A percentile compares a stretch with the other conserved stretches of the same genome.
Evolutionary conservation across 1,140 invertebrate genomes (phyloP).

Genomic region (Drosophila baimaii): DNA sequence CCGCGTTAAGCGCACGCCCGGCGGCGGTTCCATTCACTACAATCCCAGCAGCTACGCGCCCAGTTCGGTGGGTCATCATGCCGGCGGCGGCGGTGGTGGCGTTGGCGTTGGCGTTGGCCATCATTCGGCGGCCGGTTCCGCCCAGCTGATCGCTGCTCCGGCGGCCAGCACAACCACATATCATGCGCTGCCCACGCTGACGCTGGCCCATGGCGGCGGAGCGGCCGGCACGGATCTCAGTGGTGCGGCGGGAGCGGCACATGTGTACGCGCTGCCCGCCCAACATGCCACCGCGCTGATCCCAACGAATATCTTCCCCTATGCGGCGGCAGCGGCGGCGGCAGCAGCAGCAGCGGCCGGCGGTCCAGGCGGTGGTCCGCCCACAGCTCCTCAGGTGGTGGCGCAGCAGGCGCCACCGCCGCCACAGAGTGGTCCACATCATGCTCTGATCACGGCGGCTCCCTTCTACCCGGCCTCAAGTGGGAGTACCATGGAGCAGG

Average conservation of each 20-base stretch:
- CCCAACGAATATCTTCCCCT: slow-evolving; percentile 81
- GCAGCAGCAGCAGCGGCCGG: slow-evolving; percentile 43
- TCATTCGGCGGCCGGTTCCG: slow-evolving; percentile 61
- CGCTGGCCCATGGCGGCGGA: slow-evolving; percentile 72
- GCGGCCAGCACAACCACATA: slow-evolving; percentile 75
- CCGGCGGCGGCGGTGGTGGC: slow-evolving; percentile 11
- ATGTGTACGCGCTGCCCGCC: slow-evolving; percentile 78
- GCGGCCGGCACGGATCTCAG: slow-evolving; percentile 71
- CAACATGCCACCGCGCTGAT: slow-evolving; percentile 79
- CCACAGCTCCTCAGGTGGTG: slow-evolving; percentile 45
- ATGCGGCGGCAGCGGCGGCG: slow-evolving; percentile 60
- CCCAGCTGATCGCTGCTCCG: slow-evolving; percentile 57
- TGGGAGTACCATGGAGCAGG: slow-evolving; percentile 43
- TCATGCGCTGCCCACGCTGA: slow-evolving; percentile 80
- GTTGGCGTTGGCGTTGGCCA: slow-evolving; percentile 47
- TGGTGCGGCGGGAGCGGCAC: slow-evolving; percentile 60
- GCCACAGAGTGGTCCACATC: slow-evolving; percentile 55
- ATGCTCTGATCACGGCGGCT: slow-evolving; percentile 72
- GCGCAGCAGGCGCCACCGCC: slow-evolving; percentile 46
- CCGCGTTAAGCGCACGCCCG: slow-evolving; percentile 75
- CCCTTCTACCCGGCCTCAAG: slow-evolving; percentile 69
- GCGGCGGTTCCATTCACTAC: slow-evolving; percentile 72
- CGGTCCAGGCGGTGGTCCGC: slow-evolving; percentile 31
- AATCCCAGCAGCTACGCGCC: slow-evolving; percentile 66
- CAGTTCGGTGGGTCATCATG: slow-evolving; percentile 42